Evolutionary conservation across 2,888 invertebrate species (phyloP).

Genomic region (Lepidochrysops patricia): DNA sequence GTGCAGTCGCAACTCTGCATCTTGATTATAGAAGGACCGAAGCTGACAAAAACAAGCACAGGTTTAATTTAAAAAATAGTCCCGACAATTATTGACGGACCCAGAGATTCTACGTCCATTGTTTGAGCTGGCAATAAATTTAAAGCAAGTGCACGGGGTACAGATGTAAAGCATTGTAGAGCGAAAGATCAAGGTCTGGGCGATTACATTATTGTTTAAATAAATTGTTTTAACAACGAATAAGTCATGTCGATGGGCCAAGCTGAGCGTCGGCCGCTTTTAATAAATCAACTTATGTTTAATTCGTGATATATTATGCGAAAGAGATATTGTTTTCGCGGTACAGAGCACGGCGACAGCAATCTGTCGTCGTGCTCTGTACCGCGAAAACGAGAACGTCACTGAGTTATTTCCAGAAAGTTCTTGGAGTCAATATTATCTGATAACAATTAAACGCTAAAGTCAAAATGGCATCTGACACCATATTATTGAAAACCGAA

Average conservation of each 20-base stretch:
- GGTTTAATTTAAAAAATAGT: constrained; percentile 38
- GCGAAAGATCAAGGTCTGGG: constrained; percentile 33
- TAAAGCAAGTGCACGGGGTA: constrained; percentile 27
- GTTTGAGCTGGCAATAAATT: constrained; percentile 31
- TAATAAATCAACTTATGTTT: constrained; percentile 27
- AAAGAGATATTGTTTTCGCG: constrained; percentile 22
- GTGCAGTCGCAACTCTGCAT: constrained; percentile 15
- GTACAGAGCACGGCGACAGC: constrained; percentile 21
- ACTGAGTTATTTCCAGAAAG: constrained; percentile 20
- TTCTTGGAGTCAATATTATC: constrained; percentile 7
- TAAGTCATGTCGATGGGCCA: constrained; percentile 28
- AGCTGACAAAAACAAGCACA: constrained; percentile 34
- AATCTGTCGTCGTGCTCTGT: too few relatives aligned
- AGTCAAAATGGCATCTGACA: neutral
- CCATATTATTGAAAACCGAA: neutral
- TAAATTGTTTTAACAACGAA: constrained; percentile 35
- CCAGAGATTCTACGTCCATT: constrained; percentile 40
- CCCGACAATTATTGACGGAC: constrained; percentile 35
- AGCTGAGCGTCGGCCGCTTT: constrained; percentile 26
- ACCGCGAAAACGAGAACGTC: too few relatives aligned
- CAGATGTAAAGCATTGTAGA: constrained; percentile 36
- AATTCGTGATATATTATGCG: constrained; percentile 25
- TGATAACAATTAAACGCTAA: neutral
- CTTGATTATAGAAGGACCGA: constrained; percentile 32
- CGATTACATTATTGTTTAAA: constrained; percentile 33